These are phyloP conservation scores for Acyrthosiphon pisum DNA, from an alignment of 1,140 invertebrate species.

Conservation along the genomic window DNA sequence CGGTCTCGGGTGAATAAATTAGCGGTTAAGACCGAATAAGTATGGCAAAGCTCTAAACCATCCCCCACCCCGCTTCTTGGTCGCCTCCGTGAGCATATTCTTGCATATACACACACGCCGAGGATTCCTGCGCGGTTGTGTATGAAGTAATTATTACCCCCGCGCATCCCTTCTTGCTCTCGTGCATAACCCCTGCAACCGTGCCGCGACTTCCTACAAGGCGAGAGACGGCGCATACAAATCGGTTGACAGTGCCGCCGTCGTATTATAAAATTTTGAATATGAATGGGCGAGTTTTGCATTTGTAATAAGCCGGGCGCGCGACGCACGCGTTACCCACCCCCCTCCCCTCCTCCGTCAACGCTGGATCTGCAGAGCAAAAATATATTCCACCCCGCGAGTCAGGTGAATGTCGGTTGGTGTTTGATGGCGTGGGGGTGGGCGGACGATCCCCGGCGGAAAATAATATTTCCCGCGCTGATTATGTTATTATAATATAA, in stretches of 20 bases:
- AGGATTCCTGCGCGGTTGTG: slow-evolving; percentile 24
- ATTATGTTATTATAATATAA: slow-evolving; percentile 48
- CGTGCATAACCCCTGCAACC: not conserved
- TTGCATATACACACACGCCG: not conserved
- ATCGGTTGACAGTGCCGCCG: slow-evolving; percentile 47
- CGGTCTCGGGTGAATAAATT: slow-evolving; percentile 57
- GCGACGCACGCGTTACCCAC: slow-evolving; percentile 12
- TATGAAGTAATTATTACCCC: slow-evolving; percentile 57
- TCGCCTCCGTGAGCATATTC: not conserved
- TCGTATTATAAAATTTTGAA: slow-evolving; percentile 56
- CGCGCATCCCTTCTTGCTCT: not conserved
- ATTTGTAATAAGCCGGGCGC: slow-evolving; percentile 49
- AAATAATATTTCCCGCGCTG: slow-evolving; percentile 43
- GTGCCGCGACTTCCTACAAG: slow-evolving; percentile 27
- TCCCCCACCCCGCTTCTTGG: not conserved
- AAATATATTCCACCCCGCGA: slow-evolving; percentile 46
- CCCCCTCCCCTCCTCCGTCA: not conserved
- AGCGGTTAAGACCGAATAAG: slow-evolving; percentile 57
- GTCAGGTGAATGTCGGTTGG: not conserved
- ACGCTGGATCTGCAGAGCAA: slow-evolving; percentile 11
- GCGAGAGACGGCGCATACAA: slow-evolving; percentile 55
- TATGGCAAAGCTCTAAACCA: slow-evolving; percentile 52
- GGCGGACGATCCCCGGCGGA: not conserved
- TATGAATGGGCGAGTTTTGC: slow-evolving; percentile 57
- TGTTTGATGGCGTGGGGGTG: not conserved